A percentile compares a stretch with the other conserved stretches of the same genome.
Conservation (phyloP, 2,888 invertebrate genomes). For the Lamellibrachia satsuma region DNA sequence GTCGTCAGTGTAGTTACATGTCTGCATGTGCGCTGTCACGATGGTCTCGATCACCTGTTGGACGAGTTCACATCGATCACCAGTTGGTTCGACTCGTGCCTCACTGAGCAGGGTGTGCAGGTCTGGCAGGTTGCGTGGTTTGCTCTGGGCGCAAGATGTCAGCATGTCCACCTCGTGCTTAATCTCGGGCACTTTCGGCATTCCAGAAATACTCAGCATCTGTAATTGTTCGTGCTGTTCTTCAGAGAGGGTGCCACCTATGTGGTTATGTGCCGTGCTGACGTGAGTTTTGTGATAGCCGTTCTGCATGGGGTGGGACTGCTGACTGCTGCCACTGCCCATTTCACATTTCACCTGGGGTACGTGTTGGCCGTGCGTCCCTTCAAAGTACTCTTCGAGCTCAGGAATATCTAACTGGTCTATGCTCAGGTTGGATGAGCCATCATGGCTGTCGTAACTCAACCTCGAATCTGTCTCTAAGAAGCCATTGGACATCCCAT, state of each 20-base stretch:
- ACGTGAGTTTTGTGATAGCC: neutral
- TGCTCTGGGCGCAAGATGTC: neutral
- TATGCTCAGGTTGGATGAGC: neutral
- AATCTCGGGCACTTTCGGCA: neutral
- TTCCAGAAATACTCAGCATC: neutral
- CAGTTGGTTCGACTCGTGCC: slow-evolving; percentile 27
- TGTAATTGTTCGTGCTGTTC: neutral
- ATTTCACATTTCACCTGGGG: neutral
- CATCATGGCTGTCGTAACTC: neutral
- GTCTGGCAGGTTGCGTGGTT: neutral
- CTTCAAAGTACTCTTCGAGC: neutral
- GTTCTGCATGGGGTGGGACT: neutral
- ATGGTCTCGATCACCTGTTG: slow-evolving; percentile 37
- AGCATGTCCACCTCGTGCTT: neutral
- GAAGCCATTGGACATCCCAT: neutral
- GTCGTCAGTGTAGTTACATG: slow-evolving; percentile 94
- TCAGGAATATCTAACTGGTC: neutral
- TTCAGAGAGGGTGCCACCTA: neutral
- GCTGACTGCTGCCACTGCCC: neutral
- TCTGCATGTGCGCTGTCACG: slow-evolving; percentile 87
- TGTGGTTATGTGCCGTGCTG: neutral
- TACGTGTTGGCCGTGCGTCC: neutral
- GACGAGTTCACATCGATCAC: slow-evolving; percentile 37
- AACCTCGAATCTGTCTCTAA: neutral
- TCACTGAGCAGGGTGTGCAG: slow-evolving; percentile 27